Conservation (phyloP, 2,888 invertebrate species). For the Hirtodrosophila confusa region DNA sequence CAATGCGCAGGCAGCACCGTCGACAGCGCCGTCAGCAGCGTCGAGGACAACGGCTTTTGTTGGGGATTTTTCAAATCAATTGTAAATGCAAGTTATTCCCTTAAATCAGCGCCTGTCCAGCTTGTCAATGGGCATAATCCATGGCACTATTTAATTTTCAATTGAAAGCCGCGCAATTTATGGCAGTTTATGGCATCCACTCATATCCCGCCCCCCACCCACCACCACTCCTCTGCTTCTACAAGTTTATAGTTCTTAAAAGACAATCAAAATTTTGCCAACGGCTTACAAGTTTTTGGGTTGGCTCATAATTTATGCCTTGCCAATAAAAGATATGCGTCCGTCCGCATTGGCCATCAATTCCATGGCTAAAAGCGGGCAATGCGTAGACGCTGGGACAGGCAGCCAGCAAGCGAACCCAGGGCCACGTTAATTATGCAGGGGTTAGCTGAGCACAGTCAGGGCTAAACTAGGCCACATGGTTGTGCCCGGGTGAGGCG, state of each 20-base stretch:
- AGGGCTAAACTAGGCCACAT: conserved; percentile 77
- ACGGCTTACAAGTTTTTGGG: conserved; percentile 71
- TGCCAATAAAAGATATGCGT: conserved; percentile 68
- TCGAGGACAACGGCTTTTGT: conserved; percentile 68
- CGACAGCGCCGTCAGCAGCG: conserved; percentile 17
- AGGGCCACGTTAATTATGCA: conserved; percentile 68
- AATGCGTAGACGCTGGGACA: conserved; percentile 54
- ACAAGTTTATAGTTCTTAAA: conserved; percentile 44
- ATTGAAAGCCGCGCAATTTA: conserved; percentile 68
- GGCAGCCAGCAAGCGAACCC: conserved; percentile 20
- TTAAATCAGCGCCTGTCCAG: conserved; percentile 70
- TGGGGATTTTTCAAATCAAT: conserved; percentile 71
- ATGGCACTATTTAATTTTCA: conserved; percentile 74
- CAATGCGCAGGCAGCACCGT: conserved; percentile 43
- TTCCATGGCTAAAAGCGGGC: conserved; percentile 60
- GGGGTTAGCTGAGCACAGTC: conserved; percentile 62
- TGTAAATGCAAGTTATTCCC: conserved; percentile 71
- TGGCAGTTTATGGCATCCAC: conserved; percentile 30
- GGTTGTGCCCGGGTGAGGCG: conserved; percentile 38
- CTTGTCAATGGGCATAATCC: conserved; percentile 69
- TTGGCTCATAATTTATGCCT: conserved; percentile 69
- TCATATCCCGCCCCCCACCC: no score
- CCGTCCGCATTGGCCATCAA: conserved; percentile 63
- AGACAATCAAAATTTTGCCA: conserved; percentile 76
- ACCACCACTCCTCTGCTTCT: no score